These are phyloP conservation scores for Brachionus asplanchnoidis DNA, from an alignment of 1,140 invertebrate species.

Conservation along the genomic window DNA sequence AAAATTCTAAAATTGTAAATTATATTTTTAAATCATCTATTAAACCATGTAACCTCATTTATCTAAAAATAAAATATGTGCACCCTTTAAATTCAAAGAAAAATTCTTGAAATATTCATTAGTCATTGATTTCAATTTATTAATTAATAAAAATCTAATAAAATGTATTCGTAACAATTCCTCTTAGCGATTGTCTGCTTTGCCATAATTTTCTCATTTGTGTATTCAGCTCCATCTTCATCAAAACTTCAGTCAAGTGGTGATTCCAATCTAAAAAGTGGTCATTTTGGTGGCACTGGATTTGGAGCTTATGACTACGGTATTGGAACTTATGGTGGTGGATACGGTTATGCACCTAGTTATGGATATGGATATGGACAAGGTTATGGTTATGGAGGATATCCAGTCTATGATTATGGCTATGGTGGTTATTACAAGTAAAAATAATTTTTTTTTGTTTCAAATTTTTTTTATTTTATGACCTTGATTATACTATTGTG, in stretches of 20 bases:
- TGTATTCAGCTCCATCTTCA: neutral
- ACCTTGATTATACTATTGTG: too few relatives aligned
- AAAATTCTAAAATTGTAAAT: too few relatives aligned
- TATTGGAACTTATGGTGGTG: neutral
- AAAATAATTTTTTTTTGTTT: too few relatives aligned
- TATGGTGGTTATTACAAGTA: too few relatives aligned
- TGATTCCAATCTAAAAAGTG: neutral
- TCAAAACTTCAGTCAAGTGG: neutral
- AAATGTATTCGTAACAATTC: neutral
- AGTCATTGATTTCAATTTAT: neutral
- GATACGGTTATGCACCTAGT: neutral
- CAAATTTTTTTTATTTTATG: too few relatives aligned
- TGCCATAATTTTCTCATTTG: neutral
- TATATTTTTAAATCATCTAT: too few relatives aligned
- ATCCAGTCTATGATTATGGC: neutral
- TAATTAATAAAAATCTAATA: neutral
- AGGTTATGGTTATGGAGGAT: too few relatives aligned
- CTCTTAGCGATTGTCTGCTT: neutral
- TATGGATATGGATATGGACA: too few relatives aligned
- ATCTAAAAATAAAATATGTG: neutral
- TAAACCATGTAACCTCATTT: too few relatives aligned
- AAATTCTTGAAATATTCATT: too few relatives aligned
- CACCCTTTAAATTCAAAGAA: too few relatives aligned
- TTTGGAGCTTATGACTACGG: neutral
- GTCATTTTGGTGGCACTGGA: neutral